phyloP scores from a whole-genome alignment of 2,888 invertebrate species.

The Zootermopsis nevadensis region DNA sequence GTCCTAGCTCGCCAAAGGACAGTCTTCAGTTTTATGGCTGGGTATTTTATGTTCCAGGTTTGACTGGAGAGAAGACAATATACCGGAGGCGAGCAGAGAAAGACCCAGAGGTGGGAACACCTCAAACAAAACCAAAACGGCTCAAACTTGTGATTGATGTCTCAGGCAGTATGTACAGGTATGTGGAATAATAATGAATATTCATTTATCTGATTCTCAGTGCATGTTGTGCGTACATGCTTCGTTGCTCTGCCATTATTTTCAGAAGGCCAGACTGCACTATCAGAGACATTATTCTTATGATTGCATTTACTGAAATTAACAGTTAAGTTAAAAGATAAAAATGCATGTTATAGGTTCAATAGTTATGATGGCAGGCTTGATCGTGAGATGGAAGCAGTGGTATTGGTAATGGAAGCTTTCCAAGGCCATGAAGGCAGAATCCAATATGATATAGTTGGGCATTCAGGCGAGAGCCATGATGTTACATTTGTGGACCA shows the following conservation, averaged over 20 bases:
- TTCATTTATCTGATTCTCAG: too few species aligned
- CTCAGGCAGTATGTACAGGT: conserved; percentile 96
- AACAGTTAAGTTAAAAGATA: too few species aligned
- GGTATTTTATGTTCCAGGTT: conserved; percentile 64
- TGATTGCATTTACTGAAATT: too few species aligned
- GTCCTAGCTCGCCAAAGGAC: too few species aligned
- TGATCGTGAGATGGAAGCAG: conserved; percentile 90
- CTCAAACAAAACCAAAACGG: conserved; percentile 89
- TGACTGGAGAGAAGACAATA: conserved; percentile 92
- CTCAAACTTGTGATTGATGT: conserved; percentile 90
- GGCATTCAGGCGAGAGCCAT: conserved; percentile 92
- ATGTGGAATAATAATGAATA: conserved; percentile 22
- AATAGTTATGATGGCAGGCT: conserved; percentile 95
- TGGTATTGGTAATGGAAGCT: conserved; percentile 90
- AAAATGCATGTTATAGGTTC: conserved; percentile 70
- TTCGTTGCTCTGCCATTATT: too few species aligned
- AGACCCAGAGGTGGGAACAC: conserved; percentile 88
- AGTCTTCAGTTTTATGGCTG: too few species aligned
- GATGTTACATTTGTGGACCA: conserved; percentile 77
- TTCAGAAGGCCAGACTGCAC: too few species aligned
- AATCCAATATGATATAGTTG: conserved; percentile 91
- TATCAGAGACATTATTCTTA: too few species aligned
- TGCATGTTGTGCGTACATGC: too few species aligned
- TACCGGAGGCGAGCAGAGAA: conserved; percentile 87
- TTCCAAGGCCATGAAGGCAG: conserved; percentile 89